A percentile compares a stretch with the other conserved stretches of the same genome.
Conservation (phyloP, 2,888 invertebrate species). For the Macropis europaea region DNA sequence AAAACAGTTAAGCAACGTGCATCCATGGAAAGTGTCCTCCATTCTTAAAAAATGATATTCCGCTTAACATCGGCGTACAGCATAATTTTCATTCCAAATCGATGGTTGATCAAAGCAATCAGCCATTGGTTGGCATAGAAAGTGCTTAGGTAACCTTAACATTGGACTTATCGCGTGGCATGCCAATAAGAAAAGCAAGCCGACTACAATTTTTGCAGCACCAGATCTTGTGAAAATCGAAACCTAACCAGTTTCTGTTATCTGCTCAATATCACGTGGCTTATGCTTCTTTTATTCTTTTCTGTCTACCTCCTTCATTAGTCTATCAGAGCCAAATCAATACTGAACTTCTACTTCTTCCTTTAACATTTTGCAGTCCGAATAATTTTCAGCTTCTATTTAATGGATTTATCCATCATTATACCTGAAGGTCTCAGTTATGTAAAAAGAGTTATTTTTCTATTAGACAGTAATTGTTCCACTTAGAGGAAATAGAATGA, state of each 20-base stretch:
- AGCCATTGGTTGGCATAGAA: constrained; percentile 44
- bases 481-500: too few species aligned
- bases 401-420: neutral
- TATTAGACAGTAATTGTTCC: too few species aligned
- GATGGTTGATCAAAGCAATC: constrained; percentile 21
- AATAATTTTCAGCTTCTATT: too few species aligned
- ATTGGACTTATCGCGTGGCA: constrained; percentile 21
- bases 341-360: neutral
- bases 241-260: constrained; percentile 52
- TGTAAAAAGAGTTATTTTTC: too few species aligned
- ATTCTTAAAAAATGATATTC: constrained; percentile 44
- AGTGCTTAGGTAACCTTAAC: constrained; percentile 55
- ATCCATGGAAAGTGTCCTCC: constrained; percentile 38
- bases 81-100: constrained; percentile 51
- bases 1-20: constrained; percentile 1
- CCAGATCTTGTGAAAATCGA: constrained; percentile 59
- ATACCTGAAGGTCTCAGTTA: too few species aligned
- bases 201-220: constrained; percentile 19
- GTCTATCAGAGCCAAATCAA: neutral
- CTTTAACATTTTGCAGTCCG: neutral
- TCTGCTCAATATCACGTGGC: neutral
- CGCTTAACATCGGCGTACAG: constrained; percentile 37
- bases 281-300: too few species aligned
- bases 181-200: constrained; percentile 30
- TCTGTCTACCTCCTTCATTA: neutral